phyloP scores from a whole-genome alignment of 2,888 invertebrate species.

The Sialis fuliginosa region DNA sequence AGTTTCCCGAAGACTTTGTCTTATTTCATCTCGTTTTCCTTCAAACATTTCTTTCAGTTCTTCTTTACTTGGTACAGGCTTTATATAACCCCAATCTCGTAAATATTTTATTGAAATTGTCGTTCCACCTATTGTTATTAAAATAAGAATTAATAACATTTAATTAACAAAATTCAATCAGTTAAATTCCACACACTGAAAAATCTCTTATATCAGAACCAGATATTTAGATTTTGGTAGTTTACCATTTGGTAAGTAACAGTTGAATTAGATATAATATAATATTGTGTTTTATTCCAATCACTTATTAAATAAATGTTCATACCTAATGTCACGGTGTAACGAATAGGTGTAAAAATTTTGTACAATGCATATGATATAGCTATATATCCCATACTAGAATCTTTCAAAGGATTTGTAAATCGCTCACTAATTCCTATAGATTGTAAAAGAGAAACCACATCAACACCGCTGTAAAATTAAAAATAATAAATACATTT shows the following conservation, averaged over 20 bases:
- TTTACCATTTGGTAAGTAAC: slow-evolving; percentile 7
- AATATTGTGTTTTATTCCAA: too few species aligned
- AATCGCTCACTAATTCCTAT: slow-evolving; percentile 64
- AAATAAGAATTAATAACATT: too few species aligned
- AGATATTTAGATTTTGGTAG: too few species aligned
- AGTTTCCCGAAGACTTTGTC: slow-evolving; percentile 39
- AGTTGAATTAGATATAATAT: background rate
- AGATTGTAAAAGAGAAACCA: slow-evolving; percentile 57
- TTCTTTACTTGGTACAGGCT: slow-evolving; percentile 55
- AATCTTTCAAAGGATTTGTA: slow-evolving; percentile 55
- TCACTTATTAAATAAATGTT: slow-evolving; percentile 28
- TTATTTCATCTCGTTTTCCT: slow-evolving; percentile 34
- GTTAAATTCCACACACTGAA: too few species aligned
- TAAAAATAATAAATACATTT: slow-evolving; percentile 1
- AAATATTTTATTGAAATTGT: slow-evolving; percentile 70
- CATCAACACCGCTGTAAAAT: slow-evolving; percentile 75
- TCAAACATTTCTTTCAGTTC: slow-evolving; percentile 42
- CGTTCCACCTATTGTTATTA: slow-evolving; percentile 48
- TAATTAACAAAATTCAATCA: too few species aligned
- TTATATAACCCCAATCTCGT: slow-evolving; percentile 62
- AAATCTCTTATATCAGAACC: too few species aligned
- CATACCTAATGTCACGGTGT: slow-evolving; percentile 79
- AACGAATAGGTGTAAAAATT: slow-evolving; percentile 75
- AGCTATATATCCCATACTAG: slow-evolving; percentile 76
- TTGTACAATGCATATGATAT: slow-evolving; percentile 87